Conservation (phyloP, 2,888 invertebrate species). For the Horisme vitalbata region DNA sequence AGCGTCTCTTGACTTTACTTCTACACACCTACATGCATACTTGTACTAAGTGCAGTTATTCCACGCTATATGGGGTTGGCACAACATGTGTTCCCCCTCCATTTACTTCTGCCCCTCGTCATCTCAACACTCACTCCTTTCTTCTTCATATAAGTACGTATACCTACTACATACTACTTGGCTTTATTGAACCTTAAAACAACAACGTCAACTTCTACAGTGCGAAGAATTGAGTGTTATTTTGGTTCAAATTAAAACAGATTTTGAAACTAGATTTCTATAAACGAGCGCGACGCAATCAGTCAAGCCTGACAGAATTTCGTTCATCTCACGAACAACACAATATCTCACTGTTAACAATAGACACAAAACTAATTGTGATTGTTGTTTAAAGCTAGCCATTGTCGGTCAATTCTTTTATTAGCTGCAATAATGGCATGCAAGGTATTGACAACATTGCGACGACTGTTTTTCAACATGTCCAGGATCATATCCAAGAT, state of each 20-base stretch:
- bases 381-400: conserved; percentile 13
- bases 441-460: conserved; percentile 13
- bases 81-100: too few relatives aligned
- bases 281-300: conserved; percentile 39
- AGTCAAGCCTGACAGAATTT: conserved; percentile 39
- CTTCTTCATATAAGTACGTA: too few relatives aligned
- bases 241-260: not conserved
- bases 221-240: not conserved
- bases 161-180: too few relatives aligned
- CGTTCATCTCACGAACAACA: conserved; percentile 21
- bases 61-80: too few relatives aligned
- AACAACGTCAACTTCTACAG: too few relatives aligned
- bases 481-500: not conserved
- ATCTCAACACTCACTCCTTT: too few relatives aligned
- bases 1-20: too few relatives aligned
- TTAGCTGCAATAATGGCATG: conserved; percentile 9
- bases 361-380: conserved; percentile 16
- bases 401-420: conserved; percentile 8
- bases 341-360: conserved; percentile 19
- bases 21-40: too few relatives aligned
- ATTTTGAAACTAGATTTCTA: conserved; percentile 11
- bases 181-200: too few relatives aligned
- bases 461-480: conserved; percentile 18
- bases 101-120: too few relatives aligned
- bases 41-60: too few relatives aligned